Base-by-base conservation (phyloP, 2,113 vertebrate genomes). In the Gulo gulo region DNA sequence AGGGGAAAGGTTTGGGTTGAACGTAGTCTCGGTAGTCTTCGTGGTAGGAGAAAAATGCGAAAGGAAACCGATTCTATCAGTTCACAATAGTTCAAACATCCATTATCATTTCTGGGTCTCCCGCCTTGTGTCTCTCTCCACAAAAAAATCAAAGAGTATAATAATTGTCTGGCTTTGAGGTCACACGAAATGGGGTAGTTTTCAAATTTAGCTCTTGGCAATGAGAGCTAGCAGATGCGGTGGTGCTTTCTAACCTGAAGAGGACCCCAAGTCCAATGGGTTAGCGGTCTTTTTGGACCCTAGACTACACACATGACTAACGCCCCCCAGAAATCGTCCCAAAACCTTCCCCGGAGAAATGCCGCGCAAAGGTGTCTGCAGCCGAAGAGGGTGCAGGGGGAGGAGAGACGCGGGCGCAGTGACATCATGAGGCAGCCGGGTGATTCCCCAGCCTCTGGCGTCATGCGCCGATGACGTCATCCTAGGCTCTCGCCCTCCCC, bases 381-480 rank as follows among this genome's bases (percentile, higher is more conserved):
- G 23, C 16, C 0, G 7, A 0, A 15, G 6, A 13, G 15, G 13
- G 4, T 0, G 16, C 31, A 1, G 5, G 4, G 15, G 6, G 4
- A 8, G 15, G 11, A 3, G 14, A 34, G 0, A 50, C 2, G 24
- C 2, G 10, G 34, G 4, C 2, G 16, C 84, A n/a, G 34, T 97
- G 98, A 97, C 91, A 86, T 97, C 94, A 97, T 23, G 26, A 21
- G 34, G 78, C 55, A 76, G 59, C 79, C 20, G 14, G 90, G 95
- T 67, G 91, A 95, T 97, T 69, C 97, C 97, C 95, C 82, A 10
- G 96, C 29, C 86, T 69, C 47, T 91, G 89, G 71, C 97, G 85
- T 96, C 95, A 96, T 0, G 95, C 76, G 85, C 63, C 21, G 85
- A 91, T 98, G 97, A 98, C 97, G 96, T 97, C 97, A 98, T 0